Conservation (phyloP, 2,113 vertebrate genomes). For the Choloepus hoffmanni region DNA sequence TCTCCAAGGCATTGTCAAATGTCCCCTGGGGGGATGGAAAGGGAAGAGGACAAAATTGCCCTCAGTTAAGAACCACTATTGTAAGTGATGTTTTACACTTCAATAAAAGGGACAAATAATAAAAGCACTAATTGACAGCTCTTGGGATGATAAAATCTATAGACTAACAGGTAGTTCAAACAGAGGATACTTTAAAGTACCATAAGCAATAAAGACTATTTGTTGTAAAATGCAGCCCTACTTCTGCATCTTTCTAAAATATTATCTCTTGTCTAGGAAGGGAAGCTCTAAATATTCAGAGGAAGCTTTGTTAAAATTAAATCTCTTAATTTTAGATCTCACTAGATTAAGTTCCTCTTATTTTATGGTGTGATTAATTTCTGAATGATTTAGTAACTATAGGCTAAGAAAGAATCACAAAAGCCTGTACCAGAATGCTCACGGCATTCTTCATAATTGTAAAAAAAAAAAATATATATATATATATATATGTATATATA, state of each 20-base stretch:
- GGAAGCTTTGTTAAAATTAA: slow-evolving; percentile 17
- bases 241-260: slow-evolving; percentile 11
- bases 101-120: slow-evolving; percentile 42
- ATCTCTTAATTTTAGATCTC: slow-evolving; percentile 41
- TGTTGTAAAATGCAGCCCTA: background rate
- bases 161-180: background rate
- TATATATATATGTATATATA: no score
- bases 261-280: slow-evolving; percentile 15
- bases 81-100: slow-evolving; percentile 31
- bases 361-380: background rate
- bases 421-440: background rate
- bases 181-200: background rate
- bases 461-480: background rate
- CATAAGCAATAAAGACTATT: slow-evolving; percentile 21
- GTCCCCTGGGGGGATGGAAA: background rate
- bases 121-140: background rate
- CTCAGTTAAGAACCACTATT: background rate
- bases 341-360: background rate
- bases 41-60: background rate
- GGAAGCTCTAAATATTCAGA: background rate
- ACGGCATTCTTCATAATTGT: background rate
- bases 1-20: background rate
- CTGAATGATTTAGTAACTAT: background rate
- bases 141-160: slow-evolving; percentile 3
- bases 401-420: slow-evolving; percentile 23